Evolutionary conservation across 2,113 vertebrate genomes (phyloP).

Genomic region (Carettochelys insculpta): DNA sequence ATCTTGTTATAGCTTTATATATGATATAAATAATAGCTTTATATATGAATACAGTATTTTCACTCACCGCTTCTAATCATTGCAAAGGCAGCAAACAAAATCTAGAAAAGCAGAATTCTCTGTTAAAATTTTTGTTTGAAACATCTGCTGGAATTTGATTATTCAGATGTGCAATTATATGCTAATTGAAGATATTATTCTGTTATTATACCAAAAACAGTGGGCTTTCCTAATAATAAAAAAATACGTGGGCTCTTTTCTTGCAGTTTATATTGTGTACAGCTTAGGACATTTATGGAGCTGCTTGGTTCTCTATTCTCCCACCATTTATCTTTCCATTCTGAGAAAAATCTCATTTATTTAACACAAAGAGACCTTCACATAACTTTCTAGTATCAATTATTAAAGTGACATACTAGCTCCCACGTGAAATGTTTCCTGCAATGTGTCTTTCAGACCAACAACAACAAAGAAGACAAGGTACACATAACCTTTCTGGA

Average conservation of each 20-base stretch:
- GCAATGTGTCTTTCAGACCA: constrained; percentile 60
- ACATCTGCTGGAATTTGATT: constrained; percentile 71
- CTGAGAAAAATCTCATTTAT: constrained; percentile 72
- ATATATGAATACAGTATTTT: constrained; percentile 73
- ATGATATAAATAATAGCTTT: constrained; percentile 78
- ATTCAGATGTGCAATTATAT: constrained; percentile 67
- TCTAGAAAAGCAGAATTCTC: constrained; percentile 63
- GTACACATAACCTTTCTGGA: constrained; percentile 39
- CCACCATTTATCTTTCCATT: constrained; percentile 72
- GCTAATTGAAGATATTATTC: constrained; percentile 75
- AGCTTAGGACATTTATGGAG: constrained; percentile 70
- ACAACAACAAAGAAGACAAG: constrained; percentile 52
- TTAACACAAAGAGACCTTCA: constrained; percentile 79
- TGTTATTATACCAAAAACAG: constrained; percentile 65
- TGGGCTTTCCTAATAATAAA: constrained; percentile 67
- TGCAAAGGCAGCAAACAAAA: constrained; percentile 74
- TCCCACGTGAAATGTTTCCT: constrained; percentile 76
- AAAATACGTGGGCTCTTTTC: constrained; percentile 71
- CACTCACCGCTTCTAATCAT: constrained; percentile 82
- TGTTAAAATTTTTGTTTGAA: constrained; percentile 67
- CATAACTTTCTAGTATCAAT: constrained; percentile 78
- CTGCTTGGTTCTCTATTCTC: constrained; percentile 55
- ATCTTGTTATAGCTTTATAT: constrained; percentile 71
- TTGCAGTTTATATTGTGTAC: constrained; percentile 70
- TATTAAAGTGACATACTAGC: constrained; percentile 66